These are phyloP conservation scores for Mesembrinibis cayennensis DNA, from an alignment of 2,113 vertebrate genomes.

Conservation along the genomic window DNA sequence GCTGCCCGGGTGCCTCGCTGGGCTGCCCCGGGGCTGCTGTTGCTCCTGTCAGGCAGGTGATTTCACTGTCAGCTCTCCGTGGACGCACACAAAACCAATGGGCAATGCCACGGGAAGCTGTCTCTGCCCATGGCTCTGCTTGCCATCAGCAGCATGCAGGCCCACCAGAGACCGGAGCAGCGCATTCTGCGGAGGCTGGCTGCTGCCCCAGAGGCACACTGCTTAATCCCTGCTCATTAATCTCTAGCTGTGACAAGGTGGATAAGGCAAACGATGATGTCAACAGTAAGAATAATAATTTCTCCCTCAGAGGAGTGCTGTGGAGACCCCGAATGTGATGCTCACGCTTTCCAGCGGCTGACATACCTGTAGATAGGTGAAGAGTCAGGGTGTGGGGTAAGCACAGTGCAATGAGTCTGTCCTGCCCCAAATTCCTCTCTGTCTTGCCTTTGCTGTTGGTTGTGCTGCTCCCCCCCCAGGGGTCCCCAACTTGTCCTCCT, in stretches of 20 bases:
- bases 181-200: no score
- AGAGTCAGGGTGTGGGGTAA: accelerated
- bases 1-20: accelerated
- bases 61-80: background rate
- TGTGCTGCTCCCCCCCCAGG: background rate
- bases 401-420: background rate
- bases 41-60: background rate
- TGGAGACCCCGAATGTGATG: accelerated
- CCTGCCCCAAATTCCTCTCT: background rate
- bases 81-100: background rate
- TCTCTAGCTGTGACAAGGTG: background rate
- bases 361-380: background rate
- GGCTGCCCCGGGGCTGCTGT: accelerated
- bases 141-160: background rate
- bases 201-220: accelerated
- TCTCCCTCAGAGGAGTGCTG: background rate
- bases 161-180: no score
- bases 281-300: background rate
- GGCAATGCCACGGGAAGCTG: background rate
- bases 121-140: background rate
- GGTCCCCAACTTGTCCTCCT: background rate
- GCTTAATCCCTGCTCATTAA: background rate
- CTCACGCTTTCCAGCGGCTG: accelerated
- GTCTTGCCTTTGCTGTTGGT: background rate
- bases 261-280: background rate